Percentiles rank a stretch among this genome's conserved stretches.
These are phyloP conservation scores for Diachasma alloeum DNA, from an alignment of 1,140 invertebrate species.

Conservation along the genomic window DNA sequence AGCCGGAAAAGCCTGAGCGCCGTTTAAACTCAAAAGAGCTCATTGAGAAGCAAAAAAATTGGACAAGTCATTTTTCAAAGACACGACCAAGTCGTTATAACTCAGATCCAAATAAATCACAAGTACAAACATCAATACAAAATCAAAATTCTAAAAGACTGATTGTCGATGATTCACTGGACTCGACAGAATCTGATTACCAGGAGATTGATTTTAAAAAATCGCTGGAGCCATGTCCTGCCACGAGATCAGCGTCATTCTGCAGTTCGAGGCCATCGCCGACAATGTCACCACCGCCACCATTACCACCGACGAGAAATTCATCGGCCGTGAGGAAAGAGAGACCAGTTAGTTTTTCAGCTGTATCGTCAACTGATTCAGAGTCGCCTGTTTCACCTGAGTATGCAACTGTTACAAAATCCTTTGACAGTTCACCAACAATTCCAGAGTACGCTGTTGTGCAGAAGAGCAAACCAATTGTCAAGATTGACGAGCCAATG, in stretches of 20 bases:
- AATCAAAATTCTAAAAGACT: slow-evolving; percentile 50
- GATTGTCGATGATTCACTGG: slow-evolving; percentile 15
- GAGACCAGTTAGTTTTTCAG: slow-evolving; percentile 48
- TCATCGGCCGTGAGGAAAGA: slow-evolving; percentile 52
- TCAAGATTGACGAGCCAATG: slow-evolving; percentile 36
- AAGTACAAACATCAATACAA: slow-evolving; percentile 53
- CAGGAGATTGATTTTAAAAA: slow-evolving; percentile 39
- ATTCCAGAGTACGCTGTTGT: slow-evolving; percentile 58
- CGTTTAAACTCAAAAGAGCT: slow-evolving; percentile 85
- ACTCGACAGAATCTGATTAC: slow-evolving; percentile 33
- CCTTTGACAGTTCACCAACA: slow-evolving; percentile 50
- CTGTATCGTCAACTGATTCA: slow-evolving; percentile 42
- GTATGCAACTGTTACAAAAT: slow-evolving; percentile 57
- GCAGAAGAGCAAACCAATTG: slow-evolving; percentile 41
- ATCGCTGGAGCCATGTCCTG: slow-evolving; percentile 36
- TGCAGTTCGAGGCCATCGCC: slow-evolving; percentile 50
- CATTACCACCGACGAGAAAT: slow-evolving; percentile 52
- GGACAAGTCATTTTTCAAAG: slow-evolving; percentile 89
- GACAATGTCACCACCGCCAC: slow-evolving; percentile 47
- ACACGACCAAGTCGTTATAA: slow-evolving; percentile 70
- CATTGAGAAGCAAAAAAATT: slow-evolving; percentile 89
- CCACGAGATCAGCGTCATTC: slow-evolving; percentile 57
- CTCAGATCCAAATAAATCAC: slow-evolving; percentile 70
- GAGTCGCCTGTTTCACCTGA: slow-evolving; percentile 50
- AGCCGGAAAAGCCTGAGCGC: slow-evolving; percentile 81